Evolutionary conservation across 2,113 vertebrate species (phyloP).

Genomic region (Lophura nycthemera): DNA sequence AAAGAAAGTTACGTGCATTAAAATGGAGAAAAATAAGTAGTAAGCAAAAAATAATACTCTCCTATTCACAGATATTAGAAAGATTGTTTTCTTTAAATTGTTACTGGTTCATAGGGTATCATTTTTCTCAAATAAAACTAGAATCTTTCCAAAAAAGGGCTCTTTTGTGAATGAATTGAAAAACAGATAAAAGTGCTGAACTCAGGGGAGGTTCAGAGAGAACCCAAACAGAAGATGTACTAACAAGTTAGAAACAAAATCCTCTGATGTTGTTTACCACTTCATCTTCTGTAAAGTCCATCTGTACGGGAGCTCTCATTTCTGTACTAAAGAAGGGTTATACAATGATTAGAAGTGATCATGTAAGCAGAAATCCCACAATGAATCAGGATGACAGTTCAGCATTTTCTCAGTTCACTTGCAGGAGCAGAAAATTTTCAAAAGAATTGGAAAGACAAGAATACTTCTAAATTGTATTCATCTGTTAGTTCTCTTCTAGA

Average conservation of each 20-base stretch:
- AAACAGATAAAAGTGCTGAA: conserved; percentile 34
- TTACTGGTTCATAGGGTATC: not conserved
- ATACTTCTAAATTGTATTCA: not conserved
- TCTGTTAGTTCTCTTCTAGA: not conserved
- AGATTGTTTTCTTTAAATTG: not conserved
- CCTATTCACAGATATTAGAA: not conserved
- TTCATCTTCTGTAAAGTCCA: conserved; percentile 50
- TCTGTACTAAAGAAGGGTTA: not conserved
- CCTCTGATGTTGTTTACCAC: conserved; percentile 27
- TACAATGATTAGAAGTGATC: conserved; percentile 31
- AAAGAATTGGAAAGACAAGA: not conserved
- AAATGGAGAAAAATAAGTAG: not conserved
- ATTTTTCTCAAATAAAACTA: not conserved
- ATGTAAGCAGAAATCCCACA: conserved; percentile 1
- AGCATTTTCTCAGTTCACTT: conserved; percentile 33
- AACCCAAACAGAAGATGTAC: conserved; percentile 11
- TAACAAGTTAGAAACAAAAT: not conserved
- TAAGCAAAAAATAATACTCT: not conserved
- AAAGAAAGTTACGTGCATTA: not conserved
- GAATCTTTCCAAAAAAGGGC: not conserved
- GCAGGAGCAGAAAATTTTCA: conserved; percentile 15
- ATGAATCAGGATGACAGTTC: not conserved
- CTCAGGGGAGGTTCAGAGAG: not conserved
- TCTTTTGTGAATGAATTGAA: not conserved
- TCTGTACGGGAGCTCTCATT: conserved; percentile 24